A percentile compares a stretch with the other conserved stretches of the same genome.
Conservation (phyloP, 2,888 invertebrate genomes). For the Brachyptera putata region DNA sequence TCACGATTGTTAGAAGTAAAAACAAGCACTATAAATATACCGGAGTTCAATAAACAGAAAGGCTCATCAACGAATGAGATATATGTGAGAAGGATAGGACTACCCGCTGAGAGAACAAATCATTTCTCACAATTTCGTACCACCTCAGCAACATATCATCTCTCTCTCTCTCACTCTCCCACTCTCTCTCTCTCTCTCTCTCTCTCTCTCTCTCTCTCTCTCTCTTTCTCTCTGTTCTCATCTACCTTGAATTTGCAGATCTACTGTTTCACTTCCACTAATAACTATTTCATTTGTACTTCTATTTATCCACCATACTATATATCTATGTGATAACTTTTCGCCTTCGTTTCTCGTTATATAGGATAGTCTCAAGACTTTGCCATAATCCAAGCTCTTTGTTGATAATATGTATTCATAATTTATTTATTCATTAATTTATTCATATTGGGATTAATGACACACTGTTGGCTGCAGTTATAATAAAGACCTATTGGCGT, state of each 20-base stretch:
- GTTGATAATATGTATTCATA: slow-evolving; percentile 7
- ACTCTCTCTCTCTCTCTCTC: slow-evolving; percentile 36
- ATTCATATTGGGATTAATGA: too few species aligned
- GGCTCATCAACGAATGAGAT: slow-evolving; percentile 29
- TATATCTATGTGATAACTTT: too few species aligned
- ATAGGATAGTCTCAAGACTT: too few species aligned
- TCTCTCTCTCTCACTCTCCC: slow-evolving; percentile 26
- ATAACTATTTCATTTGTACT: slow-evolving; percentile 11
- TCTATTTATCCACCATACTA: slow-evolving; percentile 13
- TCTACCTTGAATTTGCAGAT: background rate
- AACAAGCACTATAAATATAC: slow-evolving; percentile 16
- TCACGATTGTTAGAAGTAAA: slow-evolving; percentile 8
- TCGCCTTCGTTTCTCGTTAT: too few species aligned
- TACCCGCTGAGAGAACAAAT: slow-evolving; percentile 27
- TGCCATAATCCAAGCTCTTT: background rate
- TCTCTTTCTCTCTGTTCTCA: too few species aligned
- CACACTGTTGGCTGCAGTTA: too few species aligned
- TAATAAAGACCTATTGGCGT: too few species aligned
- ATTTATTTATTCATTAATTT: too few species aligned
- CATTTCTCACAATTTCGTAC: slow-evolving; percentile 19
- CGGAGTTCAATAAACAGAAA: too few species aligned
- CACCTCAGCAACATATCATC: background rate
- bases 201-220: slow-evolving; percentile 39
- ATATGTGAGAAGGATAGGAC: slow-evolving; percentile 30
- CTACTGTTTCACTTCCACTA: slow-evolving; percentile 12